phyloP scores from a whole-genome alignment of 2,113 vertebrate genomes.

The Nematolebias whitei region DNA sequence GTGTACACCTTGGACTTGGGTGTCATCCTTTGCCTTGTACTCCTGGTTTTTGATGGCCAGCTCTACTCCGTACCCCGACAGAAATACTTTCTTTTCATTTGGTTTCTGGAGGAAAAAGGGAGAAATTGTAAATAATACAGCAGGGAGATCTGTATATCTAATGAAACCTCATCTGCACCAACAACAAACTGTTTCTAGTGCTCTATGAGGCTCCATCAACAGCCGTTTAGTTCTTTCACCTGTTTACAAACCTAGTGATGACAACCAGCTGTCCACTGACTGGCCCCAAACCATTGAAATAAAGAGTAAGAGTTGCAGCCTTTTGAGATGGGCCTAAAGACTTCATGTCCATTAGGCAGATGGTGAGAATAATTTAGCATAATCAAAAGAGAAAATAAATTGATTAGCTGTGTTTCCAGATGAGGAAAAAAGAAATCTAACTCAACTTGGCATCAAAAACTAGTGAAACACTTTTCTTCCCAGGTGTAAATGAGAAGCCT shows the following conservation, averaged over 20 bases:
- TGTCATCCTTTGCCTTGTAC: conserved; percentile 99
- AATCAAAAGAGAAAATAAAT: conserved; percentile 36
- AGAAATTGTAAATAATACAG: conserved; percentile 10
- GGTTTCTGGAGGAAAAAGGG: conserved; percentile 81
- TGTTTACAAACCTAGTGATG: not conserved
- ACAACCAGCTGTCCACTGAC: not conserved
- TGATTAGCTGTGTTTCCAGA: conserved; percentile 22
- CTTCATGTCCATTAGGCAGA: conserved; percentile 41
- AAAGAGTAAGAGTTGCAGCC: conserved; percentile 30
- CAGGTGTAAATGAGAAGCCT: conserved; percentile 35
- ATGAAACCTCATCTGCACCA: not conserved
- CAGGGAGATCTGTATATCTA: not conserved
- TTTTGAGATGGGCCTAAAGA: conserved; percentile 15
- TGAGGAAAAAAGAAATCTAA: conserved; percentile 22
- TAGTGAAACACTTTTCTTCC: conserved; percentile 28
- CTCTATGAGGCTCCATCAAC: conserved; percentile 8
- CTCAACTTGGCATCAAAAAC: conserved; percentile 21
- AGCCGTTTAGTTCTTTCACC: conserved; percentile 2
- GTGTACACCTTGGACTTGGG: conserved; percentile 91
- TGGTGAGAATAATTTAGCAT: conserved; percentile 59
- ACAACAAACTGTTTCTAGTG: not conserved
- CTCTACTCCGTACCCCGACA: conserved; percentile 97
- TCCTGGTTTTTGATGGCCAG: conserved; percentile 98
- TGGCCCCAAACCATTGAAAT: conserved; percentile 18
- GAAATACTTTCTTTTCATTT: conserved; percentile 84